Conservation (phyloP, 2,888 invertebrate genomes). For the Mayetiola destructor region DNA sequence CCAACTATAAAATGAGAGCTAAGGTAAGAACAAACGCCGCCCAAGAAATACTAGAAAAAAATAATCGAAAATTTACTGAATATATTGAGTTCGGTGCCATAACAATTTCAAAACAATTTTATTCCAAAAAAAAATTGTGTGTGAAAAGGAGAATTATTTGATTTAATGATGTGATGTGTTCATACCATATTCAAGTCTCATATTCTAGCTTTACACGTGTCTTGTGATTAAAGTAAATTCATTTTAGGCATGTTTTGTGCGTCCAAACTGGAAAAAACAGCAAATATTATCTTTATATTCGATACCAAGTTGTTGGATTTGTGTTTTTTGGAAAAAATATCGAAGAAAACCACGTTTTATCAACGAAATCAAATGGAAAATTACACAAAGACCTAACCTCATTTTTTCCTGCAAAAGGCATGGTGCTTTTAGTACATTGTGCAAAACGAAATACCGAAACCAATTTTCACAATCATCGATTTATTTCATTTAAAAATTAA, state of each 20-base stretch:
- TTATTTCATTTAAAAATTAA: too few species aligned
- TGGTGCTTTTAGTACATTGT: background rate
- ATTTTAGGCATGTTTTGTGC: background rate
- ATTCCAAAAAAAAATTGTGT: background rate
- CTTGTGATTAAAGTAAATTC: background rate
- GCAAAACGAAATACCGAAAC: background rate
- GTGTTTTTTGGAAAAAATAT: background rate
- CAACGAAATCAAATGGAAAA: background rate
- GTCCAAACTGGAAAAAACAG: background rate
- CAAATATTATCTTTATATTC: too few species aligned
- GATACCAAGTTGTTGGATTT: too few species aligned
- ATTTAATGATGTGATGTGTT: background rate
- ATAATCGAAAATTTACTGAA: too few species aligned
- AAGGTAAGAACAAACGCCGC: background rate
- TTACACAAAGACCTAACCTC: background rate
- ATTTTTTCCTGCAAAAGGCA: background rate
- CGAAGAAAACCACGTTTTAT: background rate
- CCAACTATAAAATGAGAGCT: conserved; percentile 8
- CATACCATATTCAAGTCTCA: background rate
- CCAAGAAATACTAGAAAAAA: background rate
- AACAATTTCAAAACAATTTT: background rate
- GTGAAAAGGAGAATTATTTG: background rate
- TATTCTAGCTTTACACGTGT: background rate
- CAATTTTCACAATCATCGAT: conserved; percentile 16
- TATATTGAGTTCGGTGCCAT: too few species aligned